Evolutionary conservation across 1,140 invertebrate species (phyloP).

Genomic region (Lepeophtheirus salmonis): DNA sequence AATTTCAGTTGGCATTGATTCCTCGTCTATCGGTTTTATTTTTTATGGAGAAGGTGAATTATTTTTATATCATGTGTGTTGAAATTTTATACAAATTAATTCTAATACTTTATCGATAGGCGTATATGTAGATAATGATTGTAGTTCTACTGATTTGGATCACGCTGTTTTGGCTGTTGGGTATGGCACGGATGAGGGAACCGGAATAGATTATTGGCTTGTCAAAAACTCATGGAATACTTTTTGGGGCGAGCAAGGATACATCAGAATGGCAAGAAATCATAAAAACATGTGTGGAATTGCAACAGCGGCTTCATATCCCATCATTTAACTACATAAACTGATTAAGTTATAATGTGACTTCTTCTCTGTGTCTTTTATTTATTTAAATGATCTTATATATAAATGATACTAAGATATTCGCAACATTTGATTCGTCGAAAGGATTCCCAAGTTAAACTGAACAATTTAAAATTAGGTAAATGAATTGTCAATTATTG

Average conservation of each 20-base stretch:
- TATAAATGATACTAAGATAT: too few relatives aligned
- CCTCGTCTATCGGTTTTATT: slow-evolving; percentile 52
- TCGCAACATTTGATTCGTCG: background rate
- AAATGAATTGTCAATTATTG: background rate
- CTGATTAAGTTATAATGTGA: background rate
- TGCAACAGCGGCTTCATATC: slow-evolving; percentile 31
- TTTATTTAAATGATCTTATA: too few relatives aligned
- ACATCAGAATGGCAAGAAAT: slow-evolving; percentile 31
- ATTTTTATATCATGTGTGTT: too few relatives aligned
- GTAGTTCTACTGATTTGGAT: slow-evolving; percentile 47
- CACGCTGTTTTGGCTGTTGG: slow-evolving; percentile 27
- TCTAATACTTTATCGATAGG: slow-evolving; percentile 29
- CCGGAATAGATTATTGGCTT: slow-evolving; percentile 34
- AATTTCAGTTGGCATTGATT: slow-evolving; percentile 65
- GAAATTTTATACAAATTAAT: too few relatives aligned
- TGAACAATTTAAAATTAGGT: background rate
- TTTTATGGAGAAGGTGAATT: slow-evolving; percentile 49
- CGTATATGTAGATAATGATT: slow-evolving; percentile 41
- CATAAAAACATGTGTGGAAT: slow-evolving; percentile 34
- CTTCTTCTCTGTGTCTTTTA: background rate
- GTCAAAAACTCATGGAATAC: slow-evolving; percentile 34
- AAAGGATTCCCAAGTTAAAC: background rate
- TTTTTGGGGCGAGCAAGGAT: slow-evolving; percentile 34
- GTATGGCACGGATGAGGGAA: slow-evolving; percentile 23
- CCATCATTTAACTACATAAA: slow-evolving; percentile 25